Evolutionary conservation across 2,888 invertebrate species (phyloP), one percentile per base, ranked within the genome.

Genomic region (Lagria hirta): DNA sequence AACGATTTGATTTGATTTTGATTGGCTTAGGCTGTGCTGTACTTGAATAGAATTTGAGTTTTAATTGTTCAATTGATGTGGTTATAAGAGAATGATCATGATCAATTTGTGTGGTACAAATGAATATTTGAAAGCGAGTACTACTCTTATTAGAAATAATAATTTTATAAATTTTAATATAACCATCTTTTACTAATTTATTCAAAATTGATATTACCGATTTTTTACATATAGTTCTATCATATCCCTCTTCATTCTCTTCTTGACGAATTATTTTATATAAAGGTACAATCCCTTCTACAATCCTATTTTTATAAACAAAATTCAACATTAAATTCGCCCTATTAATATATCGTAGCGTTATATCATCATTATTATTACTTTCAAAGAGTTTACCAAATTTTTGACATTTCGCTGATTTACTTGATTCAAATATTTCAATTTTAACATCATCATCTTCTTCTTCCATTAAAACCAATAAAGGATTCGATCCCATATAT

Each of bases 311-410:
- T 36, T 78, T 71, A 41, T 80, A 75, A 0, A 88, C 72, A 4
- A 75, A 69, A 43, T 80, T 75, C 8, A 86, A 71, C 43, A 87
- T 79, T 38, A 80, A 69, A 58, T 80, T 79, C n/a, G 80, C 78
- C 35, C 88, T 72, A 24, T 72, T 69, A 5, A 79, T 45, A 17
- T 75, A 62, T 48, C 77, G 66, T 16, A 32, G 37, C 3, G 38
- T 44, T 4, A 21, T 2, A n/a, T 18, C 17, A 11, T 15, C 27
- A n/a, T 33, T 34, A 5, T 33, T 16, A 2, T 26, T 12, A 3
- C 3, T n/a, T n/a, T n/a, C n/a, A n/a, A n/a, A n/a, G n/a, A n/a
- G n/a, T n/a, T n/a, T n/a, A n/a, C n/a, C n/a, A n/a, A n/a, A n/a
- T n/a, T 24, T n/a, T n/a, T n/a, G n/a, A n/a, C n/a, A n/a, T n/a